Base-by-base conservation (phyloP, 2,888 invertebrate genomes). In the Entomobrya proxima region DNA sequence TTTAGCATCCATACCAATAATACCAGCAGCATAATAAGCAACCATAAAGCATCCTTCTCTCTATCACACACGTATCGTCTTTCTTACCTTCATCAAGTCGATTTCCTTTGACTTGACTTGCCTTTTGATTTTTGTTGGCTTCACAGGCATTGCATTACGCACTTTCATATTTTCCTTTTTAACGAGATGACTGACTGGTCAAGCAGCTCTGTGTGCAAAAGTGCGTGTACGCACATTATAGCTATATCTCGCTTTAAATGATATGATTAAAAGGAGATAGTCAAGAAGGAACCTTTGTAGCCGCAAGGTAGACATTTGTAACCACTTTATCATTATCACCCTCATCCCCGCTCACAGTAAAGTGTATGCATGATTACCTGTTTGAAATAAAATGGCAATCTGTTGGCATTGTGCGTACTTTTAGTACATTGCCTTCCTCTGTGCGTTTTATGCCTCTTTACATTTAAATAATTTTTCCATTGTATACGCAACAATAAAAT, bases 31-130 rank as follows among this genome's bases (percentile, higher is more conserved):
- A 58, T 30, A 24, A 55, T 47, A 47, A 47, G 47, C 47, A 47
- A n/a, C n/a, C 64, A 35, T 37, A 67, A 35, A 27, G 5, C 24
- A 61, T 7, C 61, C 3, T n/a, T 52, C 18, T 18, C 18, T 52
- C 52, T n/a, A n/a, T n/a, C n/a, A n/a, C n/a, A n/a, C n/a, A n/a
- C n/a, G n/a, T 15, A 55, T 21, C 47, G 35, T 52, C 44, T 32
- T 81, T 81, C 72, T 74, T 81, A 74, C 81, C 81, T 82, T 82
- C 75, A 64, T n/a, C 81, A 82, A 82, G 81, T 74, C 58, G 35
- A 81, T 72, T 81, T 81, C 72, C 74, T 72, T 81, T 74, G 77
- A 58, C 37, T 77, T 74, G 77, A 58, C 37, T 77, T 50, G 40
- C 11, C 55, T 30, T 30, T 40, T 50, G 52, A 32, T 18, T 40